Percentiles rank a stretch among this genome's conserved stretches.
These are phyloP conservation scores for zebrafish (Danio rerio) DNA, from an alignment of 2,113 vertebrate genomes.

Conservation along the genomic window DNA sequence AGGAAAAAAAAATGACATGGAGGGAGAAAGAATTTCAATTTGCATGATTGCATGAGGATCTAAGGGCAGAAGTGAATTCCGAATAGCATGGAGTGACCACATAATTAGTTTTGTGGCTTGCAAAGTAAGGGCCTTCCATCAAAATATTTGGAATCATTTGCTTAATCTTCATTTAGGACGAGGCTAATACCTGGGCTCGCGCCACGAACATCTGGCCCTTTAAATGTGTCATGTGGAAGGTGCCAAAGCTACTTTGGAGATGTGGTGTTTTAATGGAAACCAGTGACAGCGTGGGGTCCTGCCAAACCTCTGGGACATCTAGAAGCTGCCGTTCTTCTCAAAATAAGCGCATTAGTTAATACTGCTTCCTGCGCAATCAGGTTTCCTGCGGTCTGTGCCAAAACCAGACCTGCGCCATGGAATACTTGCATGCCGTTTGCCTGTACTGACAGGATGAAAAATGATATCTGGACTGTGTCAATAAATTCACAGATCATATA, in stretches of 20 bases:
- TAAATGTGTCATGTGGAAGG: slow-evolving; percentile 39
- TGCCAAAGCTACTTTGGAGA: slow-evolving; percentile 55
- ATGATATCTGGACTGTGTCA: slow-evolving; percentile 66
- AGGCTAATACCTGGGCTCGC: slow-evolving; percentile 43
- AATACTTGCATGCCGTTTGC: slow-evolving; percentile 60
- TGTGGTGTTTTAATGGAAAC: slow-evolving; percentile 63
- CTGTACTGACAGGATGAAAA: slow-evolving; percentile 68
- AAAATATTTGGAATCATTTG: slow-evolving; percentile 58
- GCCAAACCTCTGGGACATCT: slow-evolving; percentile 61
- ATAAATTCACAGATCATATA: slow-evolving; percentile 65
- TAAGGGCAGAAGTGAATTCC: slow-evolving; percentile 19
- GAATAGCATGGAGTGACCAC: slow-evolving; percentile 38
- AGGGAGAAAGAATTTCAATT: slow-evolving; percentile 47
- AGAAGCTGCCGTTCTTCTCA: slow-evolving; percentile 59
- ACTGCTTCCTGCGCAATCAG: slow-evolving; percentile 65
- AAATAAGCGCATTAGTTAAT: slow-evolving; percentile 67
- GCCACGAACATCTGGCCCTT: slow-evolving; percentile 57
- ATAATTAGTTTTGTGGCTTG: slow-evolving; percentile 45
- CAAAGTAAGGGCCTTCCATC: slow-evolving; percentile 47
- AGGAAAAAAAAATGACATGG: slow-evolving; percentile 3
- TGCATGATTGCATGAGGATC: slow-evolving; percentile 56
- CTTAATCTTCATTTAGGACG: slow-evolving; percentile 50
- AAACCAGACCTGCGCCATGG: slow-evolving; percentile 59
- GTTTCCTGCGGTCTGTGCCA: slow-evolving; percentile 59
- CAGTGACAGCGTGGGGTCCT: slow-evolving; percentile 59